A percentile compares a stretch with the other conserved stretches of the same genome.
These are phyloP conservation scores for Saccostrea cuccullata DNA, from an alignment of 1,140 invertebrate species.

Conservation along the genomic window DNA sequence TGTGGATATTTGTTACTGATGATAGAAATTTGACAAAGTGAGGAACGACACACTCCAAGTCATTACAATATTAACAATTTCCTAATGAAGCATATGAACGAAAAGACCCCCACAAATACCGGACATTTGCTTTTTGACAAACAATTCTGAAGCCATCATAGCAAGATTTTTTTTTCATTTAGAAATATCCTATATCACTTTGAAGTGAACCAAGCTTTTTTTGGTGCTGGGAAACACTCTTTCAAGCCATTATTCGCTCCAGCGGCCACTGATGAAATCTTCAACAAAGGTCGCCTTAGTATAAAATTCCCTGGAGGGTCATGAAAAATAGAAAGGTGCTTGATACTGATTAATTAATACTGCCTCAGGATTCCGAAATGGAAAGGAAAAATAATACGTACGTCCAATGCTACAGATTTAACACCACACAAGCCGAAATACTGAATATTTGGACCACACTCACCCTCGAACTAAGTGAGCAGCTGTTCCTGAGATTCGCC, in stretches of 20 bases:
- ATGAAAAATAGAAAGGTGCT: not conserved
- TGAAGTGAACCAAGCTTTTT: not conserved
- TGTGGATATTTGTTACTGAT: not conserved
- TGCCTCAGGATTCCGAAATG: not conserved
- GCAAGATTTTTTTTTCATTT: not conserved
- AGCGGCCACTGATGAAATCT: not conserved
- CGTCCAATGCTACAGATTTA: not conserved
- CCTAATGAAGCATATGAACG: not conserved
- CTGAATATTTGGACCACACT: not conserved
- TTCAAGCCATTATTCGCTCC: conserved; percentile 7
- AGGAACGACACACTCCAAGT: not conserved
- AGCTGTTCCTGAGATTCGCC: conserved; percentile 34
- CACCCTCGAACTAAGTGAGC: conserved; percentile 39
- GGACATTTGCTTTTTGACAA: not conserved
- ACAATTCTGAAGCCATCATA: not conserved
- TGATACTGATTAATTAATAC: conserved; percentile 5
- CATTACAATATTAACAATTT: conserved; percentile 13
- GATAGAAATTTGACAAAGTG: not conserved
- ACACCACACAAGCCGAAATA: not conserved
- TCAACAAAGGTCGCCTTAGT: conserved; percentile 1
- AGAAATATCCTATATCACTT: not conserved
- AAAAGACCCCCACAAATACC: not conserved
- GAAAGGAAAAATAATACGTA: too few relatives aligned
- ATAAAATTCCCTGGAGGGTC: not conserved
- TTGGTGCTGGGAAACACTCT: not conserved